phyloP scores from a whole-genome alignment of 2,797 vertebrate genomes.

The Myiothlypis chrysogaster region DNA sequence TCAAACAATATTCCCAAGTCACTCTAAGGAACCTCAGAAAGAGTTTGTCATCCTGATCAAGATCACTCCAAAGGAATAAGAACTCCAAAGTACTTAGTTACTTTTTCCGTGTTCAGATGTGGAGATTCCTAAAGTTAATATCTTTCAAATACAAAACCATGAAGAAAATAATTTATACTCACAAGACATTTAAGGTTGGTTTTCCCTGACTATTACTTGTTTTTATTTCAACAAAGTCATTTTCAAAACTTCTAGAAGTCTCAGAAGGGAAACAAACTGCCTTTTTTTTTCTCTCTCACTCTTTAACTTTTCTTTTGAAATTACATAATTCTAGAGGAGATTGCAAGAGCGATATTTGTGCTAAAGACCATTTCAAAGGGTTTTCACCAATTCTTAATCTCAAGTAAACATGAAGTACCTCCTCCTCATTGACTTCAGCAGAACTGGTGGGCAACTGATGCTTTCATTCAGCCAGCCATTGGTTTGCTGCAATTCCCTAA shows the following conservation, averaged over 20 bases:
- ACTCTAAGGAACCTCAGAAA: neutral
- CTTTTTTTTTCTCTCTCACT: neutral
- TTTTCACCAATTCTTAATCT: neutral
- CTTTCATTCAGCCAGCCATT: neutral
- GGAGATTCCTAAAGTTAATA: neutral
- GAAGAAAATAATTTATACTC: neutral
- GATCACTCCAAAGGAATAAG: neutral
- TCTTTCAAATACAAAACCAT: neutral
- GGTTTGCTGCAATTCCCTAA: constrained; percentile 22
- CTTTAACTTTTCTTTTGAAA: neutral
- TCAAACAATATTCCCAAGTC: neutral
- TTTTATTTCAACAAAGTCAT: neutral
- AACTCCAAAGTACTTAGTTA: neutral
- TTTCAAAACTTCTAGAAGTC: neutral
- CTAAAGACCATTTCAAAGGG: neutral
- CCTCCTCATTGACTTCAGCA: neutral
- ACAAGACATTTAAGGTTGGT: neutral
- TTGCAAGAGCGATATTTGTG: neutral
- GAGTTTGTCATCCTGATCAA: neutral
- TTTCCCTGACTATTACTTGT: neutral
- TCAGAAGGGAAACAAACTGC: neutral
- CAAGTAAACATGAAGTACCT: neutral
- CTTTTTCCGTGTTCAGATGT: neutral
- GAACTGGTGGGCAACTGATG: neutral
- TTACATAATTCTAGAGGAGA: neutral